Percentiles rank a stretch among this genome's conserved stretches.
Evolutionary conservation across 2,888 invertebrate species (phyloP).

Genomic region (Eilema depressum): DNA sequence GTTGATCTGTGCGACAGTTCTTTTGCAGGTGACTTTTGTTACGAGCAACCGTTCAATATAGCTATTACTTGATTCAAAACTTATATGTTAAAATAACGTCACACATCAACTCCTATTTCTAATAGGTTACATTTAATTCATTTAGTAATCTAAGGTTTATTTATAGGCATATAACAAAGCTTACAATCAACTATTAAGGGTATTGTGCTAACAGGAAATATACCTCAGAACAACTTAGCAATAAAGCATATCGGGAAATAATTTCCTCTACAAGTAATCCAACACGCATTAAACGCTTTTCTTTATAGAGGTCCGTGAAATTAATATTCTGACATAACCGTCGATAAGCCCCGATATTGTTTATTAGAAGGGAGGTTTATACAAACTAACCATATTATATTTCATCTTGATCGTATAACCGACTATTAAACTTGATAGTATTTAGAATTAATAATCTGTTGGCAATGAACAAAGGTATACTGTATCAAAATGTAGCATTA

Average conservation of each 20-base stretch:
- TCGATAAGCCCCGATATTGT: conserved; percentile 68
- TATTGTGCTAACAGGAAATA: conserved; percentile 7
- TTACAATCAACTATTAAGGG: neutral
- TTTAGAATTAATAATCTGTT: conserved; percentile 63
- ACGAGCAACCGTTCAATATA: too few species aligned
- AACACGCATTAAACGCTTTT: conserved; percentile 36
- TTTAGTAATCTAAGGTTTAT: neutral
- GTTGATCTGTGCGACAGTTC: too few species aligned
- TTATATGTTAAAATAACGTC: too few species aligned
- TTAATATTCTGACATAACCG: conserved; percentile 69
- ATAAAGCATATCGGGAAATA: neutral
- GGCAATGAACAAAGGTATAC: conserved; percentile 56
- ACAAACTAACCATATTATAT: conserved; percentile 68
- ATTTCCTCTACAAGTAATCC: conserved; percentile 29
- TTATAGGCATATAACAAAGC: neutral
- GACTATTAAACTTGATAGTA: conserved; percentile 62
- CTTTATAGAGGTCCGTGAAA: conserved; percentile 55
- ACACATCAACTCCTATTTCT: too few species aligned
- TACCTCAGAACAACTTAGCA: neutral
- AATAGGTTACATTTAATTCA: neutral
- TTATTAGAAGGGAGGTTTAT: conserved; percentile 68
- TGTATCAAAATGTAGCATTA: conserved; percentile 10
- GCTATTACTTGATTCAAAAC: too few species aligned
- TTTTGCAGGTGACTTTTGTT: too few species aligned
- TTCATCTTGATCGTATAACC: conserved; percentile 62